These are phyloP conservation scores for Eretmochelys imbricata DNA, from an alignment of 2,113 vertebrate genomes.

Conservation along the genomic window DNA sequence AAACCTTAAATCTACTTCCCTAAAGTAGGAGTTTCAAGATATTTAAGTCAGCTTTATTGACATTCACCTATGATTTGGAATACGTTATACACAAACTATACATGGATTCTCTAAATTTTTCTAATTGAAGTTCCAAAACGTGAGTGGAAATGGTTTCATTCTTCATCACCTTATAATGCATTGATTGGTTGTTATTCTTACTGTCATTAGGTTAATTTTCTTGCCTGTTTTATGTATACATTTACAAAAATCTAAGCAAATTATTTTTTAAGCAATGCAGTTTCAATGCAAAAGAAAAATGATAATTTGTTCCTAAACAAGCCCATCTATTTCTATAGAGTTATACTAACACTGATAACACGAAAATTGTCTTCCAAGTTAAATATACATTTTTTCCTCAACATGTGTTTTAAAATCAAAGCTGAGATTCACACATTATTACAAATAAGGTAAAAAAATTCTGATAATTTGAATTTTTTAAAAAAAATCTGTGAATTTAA, in stretches of 20 bases:
- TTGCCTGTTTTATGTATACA: neutral
- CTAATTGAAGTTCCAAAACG: neutral
- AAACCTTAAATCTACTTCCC: neutral
- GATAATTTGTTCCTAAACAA: neutral
- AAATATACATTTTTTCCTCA: neutral
- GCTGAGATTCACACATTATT: accelerated
- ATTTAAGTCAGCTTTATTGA: neutral
- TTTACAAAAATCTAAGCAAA: neutral
- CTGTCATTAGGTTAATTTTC: neutral
- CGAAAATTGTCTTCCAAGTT: neutral
- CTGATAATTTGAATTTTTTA: neutral
- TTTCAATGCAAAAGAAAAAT: constrained; percentile 8
- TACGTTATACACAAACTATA: neutral
- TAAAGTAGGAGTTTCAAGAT: neutral
- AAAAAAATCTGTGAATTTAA: neutral
- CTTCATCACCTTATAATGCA: neutral
- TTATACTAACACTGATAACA: neutral
- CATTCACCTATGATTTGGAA: neutral
- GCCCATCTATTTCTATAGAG: neutral
- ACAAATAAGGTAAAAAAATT: neutral
- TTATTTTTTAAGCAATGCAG: neutral
- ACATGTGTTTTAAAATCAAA: neutral
- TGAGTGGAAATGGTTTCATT: neutral
- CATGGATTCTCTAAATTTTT: neutral
- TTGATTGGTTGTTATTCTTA: neutral